A percentile compares a stretch with the other conserved stretches of the same genome.
Evolutionary conservation across 1,140 invertebrate species (phyloP).

Genomic region (Oedothorax gibbosus): DNA sequence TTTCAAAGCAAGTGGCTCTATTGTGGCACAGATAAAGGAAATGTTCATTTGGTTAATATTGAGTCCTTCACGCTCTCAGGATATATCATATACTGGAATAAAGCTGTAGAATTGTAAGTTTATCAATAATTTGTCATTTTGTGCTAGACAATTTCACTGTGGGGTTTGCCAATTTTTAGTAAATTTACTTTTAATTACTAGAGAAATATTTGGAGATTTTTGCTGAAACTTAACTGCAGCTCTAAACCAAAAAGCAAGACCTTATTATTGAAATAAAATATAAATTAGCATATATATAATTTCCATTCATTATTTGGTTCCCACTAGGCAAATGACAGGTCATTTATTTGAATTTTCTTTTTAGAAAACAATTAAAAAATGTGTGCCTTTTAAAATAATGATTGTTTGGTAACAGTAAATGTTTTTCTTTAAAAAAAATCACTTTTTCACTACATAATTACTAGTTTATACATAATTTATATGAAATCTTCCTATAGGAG

Average conservation of each 20-base stretch:
- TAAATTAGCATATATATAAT: too few relatives aligned
- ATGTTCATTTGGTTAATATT: slow-evolving; percentile 97
- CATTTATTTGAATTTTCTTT: background rate
- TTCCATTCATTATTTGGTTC: too few relatives aligned
- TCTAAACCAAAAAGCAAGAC: too few relatives aligned
- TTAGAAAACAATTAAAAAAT: background rate
- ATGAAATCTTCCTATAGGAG: too few relatives aligned
- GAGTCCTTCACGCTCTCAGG: slow-evolving; percentile 96
- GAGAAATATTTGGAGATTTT: too few relatives aligned
- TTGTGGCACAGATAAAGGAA: slow-evolving; percentile 96
- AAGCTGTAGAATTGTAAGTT: slow-evolving; percentile 99
- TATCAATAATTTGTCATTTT: background rate
- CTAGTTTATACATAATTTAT: too few relatives aligned
- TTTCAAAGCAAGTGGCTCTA: slow-evolving; percentile 99
- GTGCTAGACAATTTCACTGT: background rate
- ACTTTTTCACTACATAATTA: too few relatives aligned
- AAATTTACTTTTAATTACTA: too few relatives aligned
- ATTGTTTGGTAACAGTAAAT: background rate
- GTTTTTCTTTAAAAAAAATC: too few relatives aligned
- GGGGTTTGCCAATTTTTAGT: too few relatives aligned
- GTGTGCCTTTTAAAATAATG: background rate
- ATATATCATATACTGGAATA: slow-evolving; percentile 99
- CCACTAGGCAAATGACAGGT: background rate
- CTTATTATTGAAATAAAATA: too few relatives aligned
- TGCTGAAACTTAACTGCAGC: too few relatives aligned